Conservation (phyloP, 2,888 invertebrate species). For the Glaucopsyche alexis region DNA sequence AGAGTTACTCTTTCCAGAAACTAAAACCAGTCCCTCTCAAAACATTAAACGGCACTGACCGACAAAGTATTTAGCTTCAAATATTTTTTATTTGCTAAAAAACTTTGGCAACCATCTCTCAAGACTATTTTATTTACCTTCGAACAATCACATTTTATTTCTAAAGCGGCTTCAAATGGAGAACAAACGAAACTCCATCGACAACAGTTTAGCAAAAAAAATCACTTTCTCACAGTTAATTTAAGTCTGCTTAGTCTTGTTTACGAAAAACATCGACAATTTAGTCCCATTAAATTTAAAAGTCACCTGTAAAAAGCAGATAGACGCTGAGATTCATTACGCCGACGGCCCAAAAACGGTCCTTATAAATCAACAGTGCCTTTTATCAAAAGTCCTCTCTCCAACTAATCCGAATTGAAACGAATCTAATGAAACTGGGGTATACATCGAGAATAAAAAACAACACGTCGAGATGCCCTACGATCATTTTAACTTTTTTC, state of each 20-base stretch:
- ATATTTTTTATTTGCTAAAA: neutral
- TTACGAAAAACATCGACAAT: slow-evolving; percentile 39
- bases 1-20: neutral
- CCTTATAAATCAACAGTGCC: slow-evolving; percentile 74
- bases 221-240: slow-evolving; percentile 39
- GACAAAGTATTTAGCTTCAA: neutral
- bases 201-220: slow-evolving; percentile 32
- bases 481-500: slow-evolving; percentile 78
- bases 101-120: neutral
- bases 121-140: neutral
- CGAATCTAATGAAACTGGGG: slow-evolving; percentile 74
- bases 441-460: slow-evolving; percentile 62
- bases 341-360: slow-evolving; percentile 61
- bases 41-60: neutral
- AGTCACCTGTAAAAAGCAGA: slow-evolving; percentile 48
- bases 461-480: slow-evolving; percentile 68
- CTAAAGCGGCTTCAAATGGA: slow-evolving; percentile 3
- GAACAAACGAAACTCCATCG: slow-evolving; percentile 22
- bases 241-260: slow-evolving; percentile 34
- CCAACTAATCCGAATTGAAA: slow-evolving; percentile 77
- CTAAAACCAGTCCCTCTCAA: neutral
- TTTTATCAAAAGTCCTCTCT: slow-evolving; percentile 73
- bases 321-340: slow-evolving; percentile 69
- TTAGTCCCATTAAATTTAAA: slow-evolving; percentile 39
- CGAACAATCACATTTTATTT: slow-evolving; percentile 18